Evolutionary conservation across 2,797 vertebrate species (phyloP).

Genomic region (Micrastur ruficollis): DNA sequence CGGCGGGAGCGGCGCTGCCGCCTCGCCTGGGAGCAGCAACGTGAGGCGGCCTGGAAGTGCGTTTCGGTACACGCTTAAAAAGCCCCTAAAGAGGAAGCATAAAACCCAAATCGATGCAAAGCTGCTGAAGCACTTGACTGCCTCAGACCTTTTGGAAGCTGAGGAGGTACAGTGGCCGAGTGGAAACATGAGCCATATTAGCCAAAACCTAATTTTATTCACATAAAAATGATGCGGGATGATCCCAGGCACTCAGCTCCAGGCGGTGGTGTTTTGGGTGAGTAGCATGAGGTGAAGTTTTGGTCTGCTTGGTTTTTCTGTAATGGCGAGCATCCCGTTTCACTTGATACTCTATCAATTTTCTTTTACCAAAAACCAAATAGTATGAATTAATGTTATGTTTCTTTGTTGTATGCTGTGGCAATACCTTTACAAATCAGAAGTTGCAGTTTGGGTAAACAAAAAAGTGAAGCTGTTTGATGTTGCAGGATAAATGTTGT

Average conservation of each 20-base stretch:
- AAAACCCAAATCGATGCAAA: neutral
- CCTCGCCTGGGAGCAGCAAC: neutral
- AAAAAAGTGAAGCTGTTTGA: neutral
- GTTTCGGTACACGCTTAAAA: neutral
- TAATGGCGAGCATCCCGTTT: neutral
- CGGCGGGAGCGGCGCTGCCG: rapidly evolving
- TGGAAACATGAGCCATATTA: neutral
- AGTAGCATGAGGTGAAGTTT: neutral
- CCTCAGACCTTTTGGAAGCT: neutral
- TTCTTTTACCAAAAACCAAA: neutral
- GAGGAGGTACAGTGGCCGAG: neutral
- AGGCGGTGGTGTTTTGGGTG: neutral
- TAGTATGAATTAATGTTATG: neutral
- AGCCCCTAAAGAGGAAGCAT: neutral
- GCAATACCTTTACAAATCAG: neutral
- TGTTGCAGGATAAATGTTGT: neutral
- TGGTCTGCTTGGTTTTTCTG: neutral
- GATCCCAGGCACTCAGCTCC: neutral
- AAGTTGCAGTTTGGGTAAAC: neutral
- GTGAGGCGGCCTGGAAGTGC: neutral
- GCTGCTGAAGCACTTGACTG: neutral
- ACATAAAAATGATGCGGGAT: neutral
- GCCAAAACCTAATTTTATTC: neutral
- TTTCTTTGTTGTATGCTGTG: neutral
- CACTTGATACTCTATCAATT: neutral